Conservation (phyloP, 2,888 invertebrate genomes). For the Chrysolina americana region DNA sequence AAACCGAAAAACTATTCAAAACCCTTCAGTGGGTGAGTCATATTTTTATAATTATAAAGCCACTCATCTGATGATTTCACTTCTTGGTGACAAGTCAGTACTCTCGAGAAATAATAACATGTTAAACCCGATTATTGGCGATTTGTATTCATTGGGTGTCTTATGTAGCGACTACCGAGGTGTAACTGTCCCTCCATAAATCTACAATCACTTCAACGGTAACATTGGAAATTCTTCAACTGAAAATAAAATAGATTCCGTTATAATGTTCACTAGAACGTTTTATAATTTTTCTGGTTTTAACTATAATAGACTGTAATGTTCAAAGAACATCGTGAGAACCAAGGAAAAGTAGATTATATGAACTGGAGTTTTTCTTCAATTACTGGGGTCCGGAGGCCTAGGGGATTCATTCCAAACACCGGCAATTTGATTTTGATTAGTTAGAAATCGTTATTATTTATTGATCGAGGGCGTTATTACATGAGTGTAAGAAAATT, state of each 20-base stretch:
- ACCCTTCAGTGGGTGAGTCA: neutral
- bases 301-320: too few species aligned
- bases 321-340: too few species aligned
- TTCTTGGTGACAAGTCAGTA: neutral
- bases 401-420: too few species aligned
- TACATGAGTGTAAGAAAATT: too few species aligned
- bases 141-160: constrained; percentile 7
- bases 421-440: too few species aligned
- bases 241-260: neutral
- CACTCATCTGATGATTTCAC: constrained; percentile 6
- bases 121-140: constrained; percentile 1
- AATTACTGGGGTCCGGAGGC: too few species aligned
- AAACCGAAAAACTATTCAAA: neutral
- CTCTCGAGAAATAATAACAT: neutral
- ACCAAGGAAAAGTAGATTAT: too few species aligned
- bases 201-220: constrained; percentile 2
- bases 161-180: neutral
- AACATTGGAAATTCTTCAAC: neutral
- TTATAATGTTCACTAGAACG: too few species aligned
- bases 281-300: too few species aligned
- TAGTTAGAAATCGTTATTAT: too few species aligned
- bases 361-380: too few species aligned
- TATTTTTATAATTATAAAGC: neutral
- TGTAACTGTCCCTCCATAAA: constrained; percentile 10
- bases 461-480: too few species aligned